These are phyloP conservation scores for Lysiphlebus fabarum DNA, from an alignment of 1,140 invertebrate genomes.

Conservation along the genomic window DNA sequence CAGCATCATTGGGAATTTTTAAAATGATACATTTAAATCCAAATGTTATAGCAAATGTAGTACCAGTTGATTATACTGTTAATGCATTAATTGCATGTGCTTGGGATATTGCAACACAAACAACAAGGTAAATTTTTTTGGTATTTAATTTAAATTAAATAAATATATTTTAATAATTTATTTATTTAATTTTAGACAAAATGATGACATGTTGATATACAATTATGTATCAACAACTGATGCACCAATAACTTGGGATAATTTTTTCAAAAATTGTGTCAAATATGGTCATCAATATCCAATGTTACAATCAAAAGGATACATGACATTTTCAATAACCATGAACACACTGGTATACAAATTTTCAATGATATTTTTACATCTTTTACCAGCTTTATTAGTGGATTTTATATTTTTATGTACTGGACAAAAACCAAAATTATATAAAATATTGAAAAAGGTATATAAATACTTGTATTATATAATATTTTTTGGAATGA, in stretches of 20 bases:
- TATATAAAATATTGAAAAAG: conserved; percentile 71
- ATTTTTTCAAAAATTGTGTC: conserved; percentile 57
- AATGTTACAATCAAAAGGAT: conserved; percentile 59
- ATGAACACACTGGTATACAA: conserved; percentile 56
- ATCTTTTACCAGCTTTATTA: conserved; percentile 63
- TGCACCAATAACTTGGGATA: conserved; percentile 65
- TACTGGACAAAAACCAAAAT: conserved; percentile 62
- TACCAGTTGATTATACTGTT: conserved; percentile 76
- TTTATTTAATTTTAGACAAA: conserved; percentile 34
- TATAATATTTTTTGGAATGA: conserved; percentile 69
- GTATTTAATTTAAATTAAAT: too few relatives aligned
- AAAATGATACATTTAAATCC: conserved; percentile 59
- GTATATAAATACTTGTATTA: conserved; percentile 70
- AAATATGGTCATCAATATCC: conserved; percentile 56
- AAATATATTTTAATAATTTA: neutral
- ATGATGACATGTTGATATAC: conserved; percentile 60
- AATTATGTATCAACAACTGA: conserved; percentile 69
- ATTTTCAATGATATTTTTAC: conserved; percentile 57
- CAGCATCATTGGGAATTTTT: conserved; percentile 64
- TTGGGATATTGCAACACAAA: conserved; percentile 60
- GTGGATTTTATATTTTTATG: conserved; percentile 58
- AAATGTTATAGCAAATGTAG: conserved; percentile 64
- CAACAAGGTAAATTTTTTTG: conserved; percentile 31
- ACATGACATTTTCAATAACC: conserved; percentile 56
- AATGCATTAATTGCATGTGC: conserved; percentile 73